These are phyloP conservation scores for Myotis brandtii DNA, from an alignment of 2,113 vertebrate genomes.

Conservation along the genomic window DNA sequence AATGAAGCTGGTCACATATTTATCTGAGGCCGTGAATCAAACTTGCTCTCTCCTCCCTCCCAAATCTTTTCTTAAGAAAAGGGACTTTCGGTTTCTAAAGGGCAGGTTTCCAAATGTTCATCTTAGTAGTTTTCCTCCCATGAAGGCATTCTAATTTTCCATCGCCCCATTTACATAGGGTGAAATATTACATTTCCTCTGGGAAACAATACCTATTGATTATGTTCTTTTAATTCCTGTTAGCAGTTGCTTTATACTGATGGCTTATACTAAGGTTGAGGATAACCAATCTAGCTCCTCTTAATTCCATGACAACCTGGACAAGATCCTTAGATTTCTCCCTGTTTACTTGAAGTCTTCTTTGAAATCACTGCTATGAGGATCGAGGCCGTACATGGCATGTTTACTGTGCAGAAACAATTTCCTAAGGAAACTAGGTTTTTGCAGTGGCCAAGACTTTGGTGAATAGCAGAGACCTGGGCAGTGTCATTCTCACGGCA, in stretches of 20 bases:
- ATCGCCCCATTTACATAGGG: not conserved
- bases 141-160: not conserved
- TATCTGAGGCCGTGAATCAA: not conserved
- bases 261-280: not conserved
- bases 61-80: not conserved
- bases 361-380: not conserved
- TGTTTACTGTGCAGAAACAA: not conserved
- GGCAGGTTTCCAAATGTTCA: not conserved
- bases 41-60: not conserved
- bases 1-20: not conserved
- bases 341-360: not conserved
- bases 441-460: not conserved
- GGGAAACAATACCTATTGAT: not conserved
- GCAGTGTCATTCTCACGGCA: not conserved
- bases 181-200: not conserved
- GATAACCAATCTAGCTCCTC: not conserved
- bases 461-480: not conserved
- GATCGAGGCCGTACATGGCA: not conserved
- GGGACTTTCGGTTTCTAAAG: fast-evolving
- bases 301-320: not conserved
- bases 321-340: not conserved
- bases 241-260: not conserved
- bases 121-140: not conserved
- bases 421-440: not conserved
- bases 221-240: not conserved